A percentile compares a stretch with the other conserved stretches of the same genome.
Evolutionary conservation across 2,113 vertebrate genomes (phyloP).

Genomic region (Oncorhynchus nerka): DNA sequence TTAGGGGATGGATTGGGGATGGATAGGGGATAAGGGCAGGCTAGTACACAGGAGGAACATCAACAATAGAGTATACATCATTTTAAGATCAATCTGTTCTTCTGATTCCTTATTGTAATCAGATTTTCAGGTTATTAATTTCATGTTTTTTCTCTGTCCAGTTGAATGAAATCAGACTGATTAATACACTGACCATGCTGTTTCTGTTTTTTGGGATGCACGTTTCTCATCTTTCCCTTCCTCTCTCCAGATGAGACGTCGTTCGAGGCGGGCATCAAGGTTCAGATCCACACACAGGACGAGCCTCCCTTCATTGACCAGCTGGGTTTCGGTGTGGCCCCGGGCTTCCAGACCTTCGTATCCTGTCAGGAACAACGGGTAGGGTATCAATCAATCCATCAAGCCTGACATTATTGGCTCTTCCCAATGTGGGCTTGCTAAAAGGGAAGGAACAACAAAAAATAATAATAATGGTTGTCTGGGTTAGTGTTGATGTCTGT

Average conservation of each 20-base stretch:
- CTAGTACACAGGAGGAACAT: not conserved
- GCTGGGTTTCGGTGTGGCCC: conserved; percentile 95
- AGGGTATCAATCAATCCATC: conserved; percentile 41
- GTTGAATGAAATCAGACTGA: no score
- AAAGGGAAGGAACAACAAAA: no score
- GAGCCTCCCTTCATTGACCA: conserved; percentile 98
- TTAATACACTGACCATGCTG: no score
- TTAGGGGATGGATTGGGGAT: no score
- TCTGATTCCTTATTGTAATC: no score
- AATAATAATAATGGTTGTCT: no score
- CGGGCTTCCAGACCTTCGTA: conserved; percentile 98
- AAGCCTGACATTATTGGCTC: no score
- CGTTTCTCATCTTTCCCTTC: not conserved
- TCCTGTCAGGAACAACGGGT: conserved; percentile 98
- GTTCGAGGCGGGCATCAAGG: conserved; percentile 97
- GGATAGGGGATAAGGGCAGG: conserved; percentile 38
- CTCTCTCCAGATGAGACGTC: conserved; percentile 88
- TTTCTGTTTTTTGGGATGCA: conserved; percentile 24
- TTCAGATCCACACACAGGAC: conserved; percentile 97
- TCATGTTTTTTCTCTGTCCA: no score
- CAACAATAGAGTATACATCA: not conserved
- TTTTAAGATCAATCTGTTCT: no score
- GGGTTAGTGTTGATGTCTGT: no score
- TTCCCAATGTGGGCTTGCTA: no score
- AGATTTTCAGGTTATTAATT: no score